These are phyloP conservation scores for Eulimnadia texana DNA, from an alignment of 1,140 invertebrate species.

Conservation along the genomic window DNA sequence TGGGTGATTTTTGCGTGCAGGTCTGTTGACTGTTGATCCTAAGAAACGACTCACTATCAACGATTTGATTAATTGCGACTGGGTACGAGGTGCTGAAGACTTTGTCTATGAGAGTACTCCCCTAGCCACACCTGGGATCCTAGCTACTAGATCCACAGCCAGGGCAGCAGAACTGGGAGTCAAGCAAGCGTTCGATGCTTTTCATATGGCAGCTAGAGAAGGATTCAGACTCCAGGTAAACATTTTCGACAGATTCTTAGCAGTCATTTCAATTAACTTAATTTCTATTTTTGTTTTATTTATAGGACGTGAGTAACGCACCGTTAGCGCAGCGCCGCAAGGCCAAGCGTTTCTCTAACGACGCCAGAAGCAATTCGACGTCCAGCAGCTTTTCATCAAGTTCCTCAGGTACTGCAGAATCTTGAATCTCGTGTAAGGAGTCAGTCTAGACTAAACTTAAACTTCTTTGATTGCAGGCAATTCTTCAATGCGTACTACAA, in stretches of 20 bases:
- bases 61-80: conserved; percentile 45
- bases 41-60: conserved; percentile 48
- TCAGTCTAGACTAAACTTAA: conserved; percentile 2
- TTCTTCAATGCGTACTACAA: conserved; percentile 26
- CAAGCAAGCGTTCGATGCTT: conserved; percentile 47
- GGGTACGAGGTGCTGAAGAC: conserved; percentile 37
- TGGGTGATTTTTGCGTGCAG: too few relatives aligned
- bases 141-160: conserved; percentile 21
- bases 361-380: conserved; percentile 30
- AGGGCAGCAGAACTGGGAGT: conserved; percentile 32
- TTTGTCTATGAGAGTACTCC: conserved; percentile 33
- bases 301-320: conserved; percentile 45
- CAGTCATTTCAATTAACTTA: not conserved
- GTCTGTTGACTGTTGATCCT: conserved; percentile 65
- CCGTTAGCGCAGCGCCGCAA: conserved; percentile 53
- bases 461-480: conserved; percentile 16
- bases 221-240: conserved; percentile 50
- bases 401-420: conserved; percentile 24
- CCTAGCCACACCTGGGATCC: conserved; percentile 35
- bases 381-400: conserved; percentile 34
- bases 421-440: too few relatives aligned
- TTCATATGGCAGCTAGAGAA: conserved; percentile 49
- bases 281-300: conserved; percentile 8
- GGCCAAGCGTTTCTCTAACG: conserved; percentile 39
- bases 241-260: conserved; percentile 14